Conservation (phyloP, 2,113 vertebrate species). For the Rhegmatorhina hoffmannsi region DNA sequence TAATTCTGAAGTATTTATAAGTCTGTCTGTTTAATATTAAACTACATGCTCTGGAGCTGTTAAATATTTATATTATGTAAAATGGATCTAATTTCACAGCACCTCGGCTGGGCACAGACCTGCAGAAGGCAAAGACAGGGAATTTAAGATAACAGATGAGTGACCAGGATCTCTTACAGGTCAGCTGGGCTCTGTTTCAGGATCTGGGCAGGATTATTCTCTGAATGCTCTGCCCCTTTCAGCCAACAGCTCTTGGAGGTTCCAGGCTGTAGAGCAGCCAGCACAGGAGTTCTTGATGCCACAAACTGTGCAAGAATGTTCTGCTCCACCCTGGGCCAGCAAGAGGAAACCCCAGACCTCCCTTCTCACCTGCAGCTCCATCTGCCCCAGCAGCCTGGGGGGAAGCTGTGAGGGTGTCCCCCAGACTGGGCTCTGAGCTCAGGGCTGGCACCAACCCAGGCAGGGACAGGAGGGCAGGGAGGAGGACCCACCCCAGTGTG, state of each 20-base stretch:
- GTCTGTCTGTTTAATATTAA: constrained; percentile 58
- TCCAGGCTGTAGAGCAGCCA: neutral
- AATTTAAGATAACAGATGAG: neutral
- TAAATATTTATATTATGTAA: constrained; percentile 50
- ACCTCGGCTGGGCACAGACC: neutral
- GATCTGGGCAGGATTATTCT: neutral
- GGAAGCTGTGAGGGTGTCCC: neutral
- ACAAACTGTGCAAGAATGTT: neutral
- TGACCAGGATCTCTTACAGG: neutral
- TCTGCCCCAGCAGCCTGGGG: neutral
- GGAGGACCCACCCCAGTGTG: neutral
- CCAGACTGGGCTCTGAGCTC: neutral
- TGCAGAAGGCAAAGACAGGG: neutral
- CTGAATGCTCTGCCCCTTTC: neutral
- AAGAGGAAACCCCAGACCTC: neutral
- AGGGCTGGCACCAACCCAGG: neutral
- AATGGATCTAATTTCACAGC: constrained; percentile 42
- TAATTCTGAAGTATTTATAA: constrained; percentile 58
- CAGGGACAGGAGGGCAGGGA: neutral
- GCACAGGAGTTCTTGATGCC: neutral
- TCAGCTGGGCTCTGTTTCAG: neutral
- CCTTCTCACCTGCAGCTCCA: neutral
- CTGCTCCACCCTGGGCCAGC: neutral
- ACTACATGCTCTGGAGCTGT: constrained; percentile 21
- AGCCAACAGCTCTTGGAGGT: neutral